Conservation (phyloP, 2,113 vertebrate genomes). For the Pluvianellus socialis region DNA sequence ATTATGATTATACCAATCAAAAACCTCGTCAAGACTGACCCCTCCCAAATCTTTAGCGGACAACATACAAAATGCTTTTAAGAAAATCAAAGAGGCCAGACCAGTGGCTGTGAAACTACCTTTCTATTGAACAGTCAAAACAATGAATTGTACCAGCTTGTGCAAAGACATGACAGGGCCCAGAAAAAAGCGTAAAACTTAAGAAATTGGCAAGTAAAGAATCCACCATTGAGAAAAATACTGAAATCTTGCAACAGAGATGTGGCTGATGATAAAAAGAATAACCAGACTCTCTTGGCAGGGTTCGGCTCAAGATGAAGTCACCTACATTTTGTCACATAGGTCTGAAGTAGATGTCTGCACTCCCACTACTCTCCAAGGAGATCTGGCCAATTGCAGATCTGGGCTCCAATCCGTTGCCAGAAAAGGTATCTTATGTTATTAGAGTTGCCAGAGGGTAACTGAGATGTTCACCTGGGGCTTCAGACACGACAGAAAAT, state of each 20-base stretch:
- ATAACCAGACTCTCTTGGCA: neutral
- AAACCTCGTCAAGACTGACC: neutral
- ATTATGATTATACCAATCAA: neutral
- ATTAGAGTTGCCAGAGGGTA: neutral
- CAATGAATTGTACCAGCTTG: neutral
- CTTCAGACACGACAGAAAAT: neutral
- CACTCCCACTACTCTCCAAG: neutral
- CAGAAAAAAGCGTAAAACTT: neutral
- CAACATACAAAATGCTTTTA: neutral
- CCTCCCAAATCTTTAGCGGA: neutral
- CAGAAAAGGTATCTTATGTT: neutral
- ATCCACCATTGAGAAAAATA: neutral
- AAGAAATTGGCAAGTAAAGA: neutral
- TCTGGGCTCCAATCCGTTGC: neutral
- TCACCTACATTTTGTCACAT: accelerated
- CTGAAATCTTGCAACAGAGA: neutral
- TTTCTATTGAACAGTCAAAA: neutral
- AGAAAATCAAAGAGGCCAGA: neutral
- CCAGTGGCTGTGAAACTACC: neutral
- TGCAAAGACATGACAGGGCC: neutral
- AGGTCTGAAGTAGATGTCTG: neutral
- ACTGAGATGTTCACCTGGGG: neutral
- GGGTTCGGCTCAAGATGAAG: neutral
- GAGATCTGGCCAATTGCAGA: neutral
- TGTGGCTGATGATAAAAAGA: neutral